These are phyloP conservation scores for Enteromius unitaeniatus DNA, from an alignment of 2,797 vertebrate genomes.

Conservation along the genomic window DNA sequence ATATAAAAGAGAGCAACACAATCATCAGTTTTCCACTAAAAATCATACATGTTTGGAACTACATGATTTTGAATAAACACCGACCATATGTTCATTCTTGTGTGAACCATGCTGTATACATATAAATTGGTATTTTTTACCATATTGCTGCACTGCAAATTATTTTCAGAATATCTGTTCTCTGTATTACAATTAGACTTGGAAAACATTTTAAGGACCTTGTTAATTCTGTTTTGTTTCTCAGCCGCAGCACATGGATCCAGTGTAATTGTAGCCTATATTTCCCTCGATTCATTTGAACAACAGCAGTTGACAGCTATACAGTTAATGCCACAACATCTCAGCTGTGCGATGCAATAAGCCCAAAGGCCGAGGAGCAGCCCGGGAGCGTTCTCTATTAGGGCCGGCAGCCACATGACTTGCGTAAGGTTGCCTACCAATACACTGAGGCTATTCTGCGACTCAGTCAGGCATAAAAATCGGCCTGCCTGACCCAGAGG, in stretches of 20 bases:
- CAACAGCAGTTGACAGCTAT: neutral
- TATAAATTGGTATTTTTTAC: neutral
- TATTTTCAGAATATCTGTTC: neutral
- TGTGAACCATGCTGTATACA: neutral
- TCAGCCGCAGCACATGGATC: neutral
- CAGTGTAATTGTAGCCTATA: slow-evolving; percentile 5
- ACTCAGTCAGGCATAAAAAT: slow-evolving; percentile 81
- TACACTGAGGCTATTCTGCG: slow-evolving; percentile 74
- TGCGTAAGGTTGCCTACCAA: slow-evolving; percentile 72
- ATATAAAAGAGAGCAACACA: neutral
- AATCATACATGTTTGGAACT: neutral
- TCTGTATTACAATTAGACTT: neutral
- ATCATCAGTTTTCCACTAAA: neutral
- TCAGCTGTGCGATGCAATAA: slow-evolving; percentile 52
- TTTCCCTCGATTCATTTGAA: neutral
- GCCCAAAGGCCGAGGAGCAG: slow-evolving; percentile 58
- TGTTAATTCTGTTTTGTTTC: slow-evolving; percentile 4
- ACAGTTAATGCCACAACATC: slow-evolving; percentile 51
- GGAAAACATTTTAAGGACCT: neutral
- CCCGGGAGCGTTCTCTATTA: slow-evolving; percentile 72
- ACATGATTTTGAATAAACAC: neutral
- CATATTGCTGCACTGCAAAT: neutral
- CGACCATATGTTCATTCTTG: neutral
- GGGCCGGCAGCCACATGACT: slow-evolving; percentile 77
- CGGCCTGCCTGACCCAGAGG: slow-evolving; percentile 74